phyloP scores from a whole-genome alignment of 2,797 vertebrate genomes.

The Borostomias antarcticus region DNA sequence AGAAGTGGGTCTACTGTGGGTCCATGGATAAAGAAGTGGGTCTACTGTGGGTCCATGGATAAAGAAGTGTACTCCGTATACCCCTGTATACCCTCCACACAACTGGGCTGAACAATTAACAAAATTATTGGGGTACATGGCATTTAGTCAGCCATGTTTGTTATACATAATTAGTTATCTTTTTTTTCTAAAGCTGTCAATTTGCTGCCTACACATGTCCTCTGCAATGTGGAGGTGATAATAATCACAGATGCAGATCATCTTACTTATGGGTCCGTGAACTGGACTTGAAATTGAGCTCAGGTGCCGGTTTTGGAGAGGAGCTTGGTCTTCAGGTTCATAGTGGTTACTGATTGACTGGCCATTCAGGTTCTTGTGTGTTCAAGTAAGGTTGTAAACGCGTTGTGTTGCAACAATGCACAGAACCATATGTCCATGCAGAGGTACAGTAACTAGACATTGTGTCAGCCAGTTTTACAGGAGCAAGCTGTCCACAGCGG shows the following conservation, averaged over 20 bases:
- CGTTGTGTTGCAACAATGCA: constrained; percentile 25
- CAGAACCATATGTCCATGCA: constrained; percentile 13
- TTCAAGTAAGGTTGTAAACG: constrained; percentile 46
- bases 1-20: no score
- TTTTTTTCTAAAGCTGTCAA: no score
- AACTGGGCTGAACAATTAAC: no score
- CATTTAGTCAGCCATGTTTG: no score
- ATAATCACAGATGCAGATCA: not conserved
- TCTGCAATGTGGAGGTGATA: no score
- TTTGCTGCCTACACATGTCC: no score
- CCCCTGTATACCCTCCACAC: no score
- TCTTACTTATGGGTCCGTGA: not conserved
- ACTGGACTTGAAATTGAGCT: not conserved
- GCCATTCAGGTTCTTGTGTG: constrained; percentile 29
- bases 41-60: no score
- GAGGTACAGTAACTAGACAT: constrained; percentile 14
- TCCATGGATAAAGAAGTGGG: no score
- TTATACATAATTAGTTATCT: no score
- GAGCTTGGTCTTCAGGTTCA: constrained; percentile 10
- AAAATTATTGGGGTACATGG: no score
- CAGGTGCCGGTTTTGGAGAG: not conserved
- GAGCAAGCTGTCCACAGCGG: constrained; percentile 39
- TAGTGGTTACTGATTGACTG: constrained; percentile 64
- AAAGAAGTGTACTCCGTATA: no score
- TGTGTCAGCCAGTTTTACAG: constrained; percentile 32